Base-by-base conservation (phyloP, 2,797 vertebrate genomes). In the Coranthus polyacanthus region DNA sequence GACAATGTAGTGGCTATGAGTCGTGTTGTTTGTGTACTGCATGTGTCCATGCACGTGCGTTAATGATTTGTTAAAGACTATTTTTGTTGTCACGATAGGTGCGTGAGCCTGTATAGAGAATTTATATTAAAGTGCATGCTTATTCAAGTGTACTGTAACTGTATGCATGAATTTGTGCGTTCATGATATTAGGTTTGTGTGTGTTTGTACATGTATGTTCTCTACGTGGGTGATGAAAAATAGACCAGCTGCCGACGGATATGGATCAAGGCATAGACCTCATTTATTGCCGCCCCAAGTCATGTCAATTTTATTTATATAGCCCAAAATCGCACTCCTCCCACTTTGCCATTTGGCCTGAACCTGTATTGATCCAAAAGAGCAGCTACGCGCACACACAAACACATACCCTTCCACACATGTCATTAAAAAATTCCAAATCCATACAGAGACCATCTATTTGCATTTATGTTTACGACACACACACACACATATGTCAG, bases 321-420 rank as follows among this genome's bases (percentile, higher is more conserved):
- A 24, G 15, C 17, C 38, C 39, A 43, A 32, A 41, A 29, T 43
- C 13, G 16, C 52, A 42, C 20, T 12, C 18, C 20, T 61, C 60
- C 39, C 18, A 53, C 57, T 73, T 36, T 76, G 69, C 85, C 72
- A 73, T 75, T 67, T 81, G 61, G 39, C 61, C 71, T 79, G 13
- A 70, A 66, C 64, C 55, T 4, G 8, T 56, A 65, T 67, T 68
- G 79, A 80, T 72, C 47, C 15, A 43, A 47, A 24, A 18, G 22
- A 39, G n/a, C 29, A 24, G 6, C 17, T 41, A 57, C 29, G 29
- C 56, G 58, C 43, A 46, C 29, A 51, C 45, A 52, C 50, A 38
- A 17, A 65, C 60, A 69, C 61, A 62, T 39, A 75, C 53, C n/a
- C 53, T 46, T n/a, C 16, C 3, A 15, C 20, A 29, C 13, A 10